phyloP scores from a whole-genome alignment of 1,140 invertebrate genomes.

The Drosophila malerkotliana region DNA sequence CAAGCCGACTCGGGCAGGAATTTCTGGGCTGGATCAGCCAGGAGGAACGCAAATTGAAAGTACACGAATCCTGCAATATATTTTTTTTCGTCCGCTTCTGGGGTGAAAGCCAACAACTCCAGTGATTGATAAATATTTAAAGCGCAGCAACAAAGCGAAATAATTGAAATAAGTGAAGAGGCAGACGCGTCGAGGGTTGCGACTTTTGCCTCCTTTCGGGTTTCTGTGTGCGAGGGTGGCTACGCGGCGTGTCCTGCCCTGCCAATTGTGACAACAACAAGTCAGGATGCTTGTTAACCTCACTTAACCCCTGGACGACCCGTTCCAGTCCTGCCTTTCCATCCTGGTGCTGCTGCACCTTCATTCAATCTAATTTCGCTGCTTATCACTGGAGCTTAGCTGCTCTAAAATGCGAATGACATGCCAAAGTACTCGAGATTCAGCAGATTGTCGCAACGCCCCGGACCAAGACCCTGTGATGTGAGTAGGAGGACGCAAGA shows the following conservation, averaged over 20 bases:
- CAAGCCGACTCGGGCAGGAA: slow-evolving; percentile 22
- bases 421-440: slow-evolving; percentile 79
- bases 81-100: slow-evolving; percentile 2
- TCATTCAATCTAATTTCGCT: slow-evolving; percentile 80
- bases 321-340: neutral
- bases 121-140: slow-evolving; percentile 82
- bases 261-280: slow-evolving; percentile 68
- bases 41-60: slow-evolving; percentile 72
- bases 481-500: slow-evolving; percentile 14
- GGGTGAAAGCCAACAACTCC: slow-evolving; percentile 62
- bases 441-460: slow-evolving; percentile 66
- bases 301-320: slow-evolving; percentile 2
- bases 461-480: slow-evolving; percentile 17
- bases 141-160: slow-evolving; percentile 79
- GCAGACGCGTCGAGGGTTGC: slow-evolving; percentile 47
- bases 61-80: slow-evolving; percentile 59
- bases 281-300: slow-evolving; percentile 59
- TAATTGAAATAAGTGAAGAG: slow-evolving; percentile 78
- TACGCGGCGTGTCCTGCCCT: slow-evolving; percentile 15
- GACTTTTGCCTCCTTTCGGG: slow-evolving; percentile 2
- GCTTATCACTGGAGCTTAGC: slow-evolving; percentile 79
- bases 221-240: slow-evolving; percentile 8
- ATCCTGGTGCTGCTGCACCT: slow-evolving; percentile 53
- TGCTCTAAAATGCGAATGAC: slow-evolving; percentile 80
- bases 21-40: slow-evolving; percentile 36